These are phyloP conservation scores for Ariolimax columbianus DNA, from an alignment of 2,888 invertebrate species.

Conservation along the genomic window DNA sequence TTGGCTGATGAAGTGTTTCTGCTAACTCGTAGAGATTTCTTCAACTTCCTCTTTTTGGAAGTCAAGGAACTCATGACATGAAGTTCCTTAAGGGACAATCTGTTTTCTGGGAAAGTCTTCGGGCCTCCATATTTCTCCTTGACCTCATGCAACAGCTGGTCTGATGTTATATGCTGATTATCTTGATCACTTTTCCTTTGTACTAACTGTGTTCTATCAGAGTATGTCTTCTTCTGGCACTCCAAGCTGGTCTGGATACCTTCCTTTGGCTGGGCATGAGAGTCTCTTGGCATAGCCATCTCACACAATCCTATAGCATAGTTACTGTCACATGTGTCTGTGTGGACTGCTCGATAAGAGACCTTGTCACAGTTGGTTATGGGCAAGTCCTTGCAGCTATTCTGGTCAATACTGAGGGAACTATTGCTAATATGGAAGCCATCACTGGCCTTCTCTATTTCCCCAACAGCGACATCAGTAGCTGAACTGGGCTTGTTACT, in stretches of 20 bases:
- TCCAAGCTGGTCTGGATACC: not conserved
- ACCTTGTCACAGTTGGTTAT: not conserved
- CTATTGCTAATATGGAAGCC: not conserved
- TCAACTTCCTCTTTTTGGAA: constrained; percentile 38
- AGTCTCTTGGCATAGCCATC: not conserved
- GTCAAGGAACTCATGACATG: not conserved
- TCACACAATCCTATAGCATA: not conserved
- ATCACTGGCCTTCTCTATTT: not conserved
- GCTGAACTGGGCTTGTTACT: not conserved
- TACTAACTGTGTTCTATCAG: not conserved
- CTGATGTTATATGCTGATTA: not conserved
- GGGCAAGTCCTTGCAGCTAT: not conserved
- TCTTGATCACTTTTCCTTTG: too few relatives aligned
- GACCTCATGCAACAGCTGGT: not conserved
- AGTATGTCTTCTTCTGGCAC: not conserved
- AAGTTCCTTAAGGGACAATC: constrained; percentile 7
- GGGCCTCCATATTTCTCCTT: not conserved
- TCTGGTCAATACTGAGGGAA: not conserved
- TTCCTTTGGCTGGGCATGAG: not conserved
- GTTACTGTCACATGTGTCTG: not conserved
- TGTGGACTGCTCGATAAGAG: not conserved
- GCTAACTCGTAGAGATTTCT: constrained; percentile 5
- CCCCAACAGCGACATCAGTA: not conserved
- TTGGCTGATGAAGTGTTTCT: not conserved
- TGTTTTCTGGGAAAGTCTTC: not conserved